Evolutionary conservation across 2,113 vertebrate species (phyloP).

Genomic region (Brienomyrus brachyistius): DNA sequence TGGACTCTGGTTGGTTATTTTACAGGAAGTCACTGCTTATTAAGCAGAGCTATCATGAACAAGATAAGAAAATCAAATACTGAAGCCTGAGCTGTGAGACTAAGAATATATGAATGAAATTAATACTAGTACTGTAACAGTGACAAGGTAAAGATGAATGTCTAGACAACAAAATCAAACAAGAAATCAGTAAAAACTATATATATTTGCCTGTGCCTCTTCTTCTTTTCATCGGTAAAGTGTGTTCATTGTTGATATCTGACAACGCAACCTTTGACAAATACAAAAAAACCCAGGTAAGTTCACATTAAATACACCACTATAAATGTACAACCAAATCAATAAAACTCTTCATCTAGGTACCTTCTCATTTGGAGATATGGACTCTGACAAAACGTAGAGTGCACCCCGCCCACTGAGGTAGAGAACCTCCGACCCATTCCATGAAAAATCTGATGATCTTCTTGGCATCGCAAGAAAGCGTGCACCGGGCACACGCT

Average conservation of each 20-base stretch:
- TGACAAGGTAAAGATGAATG: too few species aligned
- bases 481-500: neutral
- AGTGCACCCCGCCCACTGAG: neutral
- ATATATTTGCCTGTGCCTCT: neutral
- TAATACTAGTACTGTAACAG: too few species aligned
- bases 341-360: neutral
- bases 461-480: neutral
- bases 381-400: neutral
- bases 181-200: neutral
- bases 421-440: neutral
- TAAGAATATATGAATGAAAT: neutral
- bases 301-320: neutral
- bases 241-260: neutral
- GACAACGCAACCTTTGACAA: neutral
- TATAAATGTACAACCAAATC: neutral
- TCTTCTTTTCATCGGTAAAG: neutral
- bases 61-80: neutral
- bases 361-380: neutral
- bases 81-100: neutral
- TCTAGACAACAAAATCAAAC: neutral
- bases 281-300: neutral
- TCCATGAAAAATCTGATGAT: neutral
- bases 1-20: too few species aligned
- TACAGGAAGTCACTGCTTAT: too few species aligned
- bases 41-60: too few species aligned